phyloP scores from a whole-genome alignment of 1,140 invertebrate genomes.

The Pogonognathellus flavescens region DNA sequence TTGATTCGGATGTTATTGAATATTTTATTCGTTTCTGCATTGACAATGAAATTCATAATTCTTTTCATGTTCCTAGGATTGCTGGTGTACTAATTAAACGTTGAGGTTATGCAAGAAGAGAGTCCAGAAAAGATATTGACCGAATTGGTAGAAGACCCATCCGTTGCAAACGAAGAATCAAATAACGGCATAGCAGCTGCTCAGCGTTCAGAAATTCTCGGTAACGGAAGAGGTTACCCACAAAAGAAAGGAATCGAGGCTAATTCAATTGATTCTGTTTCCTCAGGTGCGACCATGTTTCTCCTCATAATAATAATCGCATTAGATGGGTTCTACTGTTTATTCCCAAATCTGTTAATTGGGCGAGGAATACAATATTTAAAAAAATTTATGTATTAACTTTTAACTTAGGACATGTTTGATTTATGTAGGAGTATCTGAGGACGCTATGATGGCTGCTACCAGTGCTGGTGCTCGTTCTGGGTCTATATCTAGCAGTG shows the following conservation, averaged over 20 bases:
- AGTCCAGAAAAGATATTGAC: slow-evolving; percentile 3
- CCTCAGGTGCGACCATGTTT: slow-evolving; percentile 36
- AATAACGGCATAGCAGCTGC: neutral
- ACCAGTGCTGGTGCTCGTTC: slow-evolving; percentile 70
- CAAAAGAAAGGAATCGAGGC: slow-evolving; percentile 16
- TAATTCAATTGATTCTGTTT: slow-evolving; percentile 53
- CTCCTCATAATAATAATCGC: no score
- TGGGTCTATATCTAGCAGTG: slow-evolving; percentile 80
- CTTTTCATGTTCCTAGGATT: neutral
- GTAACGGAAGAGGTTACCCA: slow-evolving; percentile 18
- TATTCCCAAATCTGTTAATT: no score
- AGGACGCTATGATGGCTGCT: slow-evolving; percentile 77
- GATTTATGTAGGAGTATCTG: slow-evolving; percentile 69
- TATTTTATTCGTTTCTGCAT: no score
- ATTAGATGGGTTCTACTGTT: no score
- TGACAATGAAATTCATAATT: no score
- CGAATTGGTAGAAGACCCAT: slow-evolving; percentile 32
- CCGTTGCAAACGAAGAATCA: neutral
- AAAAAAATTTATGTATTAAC: no score
- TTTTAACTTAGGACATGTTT: no score
- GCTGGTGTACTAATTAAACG: neutral
- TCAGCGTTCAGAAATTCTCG: neutral
- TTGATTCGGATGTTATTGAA: no score
- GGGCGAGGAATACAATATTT: no score
- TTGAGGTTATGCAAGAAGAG: slow-evolving; percentile 54